Conservation (phyloP, 2,888 invertebrate genomes). For the Acanthacorydalis orientalis region DNA sequence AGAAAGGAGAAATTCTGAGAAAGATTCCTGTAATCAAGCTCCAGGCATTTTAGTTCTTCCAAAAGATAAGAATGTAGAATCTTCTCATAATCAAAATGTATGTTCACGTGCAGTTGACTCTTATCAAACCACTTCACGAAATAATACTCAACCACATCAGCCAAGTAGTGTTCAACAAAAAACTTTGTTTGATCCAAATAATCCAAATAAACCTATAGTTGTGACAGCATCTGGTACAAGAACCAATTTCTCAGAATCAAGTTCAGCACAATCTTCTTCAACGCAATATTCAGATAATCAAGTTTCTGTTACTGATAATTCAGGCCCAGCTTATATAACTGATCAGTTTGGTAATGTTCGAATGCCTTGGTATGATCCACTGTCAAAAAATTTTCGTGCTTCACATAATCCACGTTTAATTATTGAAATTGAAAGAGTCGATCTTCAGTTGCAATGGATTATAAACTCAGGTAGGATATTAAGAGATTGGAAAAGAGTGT, state of each 20-base stretch:
- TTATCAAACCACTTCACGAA: constrained; percentile 5
- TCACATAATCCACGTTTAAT: constrained; percentile 23
- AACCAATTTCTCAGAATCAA: constrained; percentile 14
- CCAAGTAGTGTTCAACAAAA: constrained; percentile 19
- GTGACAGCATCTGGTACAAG: constrained; percentile 35
- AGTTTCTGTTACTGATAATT: background rate
- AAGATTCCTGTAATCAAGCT: constrained; percentile 4
- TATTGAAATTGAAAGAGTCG: constrained; percentile 48
- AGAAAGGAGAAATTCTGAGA: constrained; percentile 14
- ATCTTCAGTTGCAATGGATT: constrained; percentile 47
- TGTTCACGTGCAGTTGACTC: background rate
- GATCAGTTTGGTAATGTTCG: constrained; percentile 33
- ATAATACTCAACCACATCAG: constrained; percentile 9
- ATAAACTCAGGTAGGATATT: constrained; percentile 40
- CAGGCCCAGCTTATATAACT: constrained; percentile 17
- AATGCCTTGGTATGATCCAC: constrained; percentile 39
- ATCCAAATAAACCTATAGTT: constrained; percentile 55
- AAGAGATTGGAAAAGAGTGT: constrained; percentile 47
- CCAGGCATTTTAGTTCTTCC: constrained; percentile 22
- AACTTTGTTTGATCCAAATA: constrained; percentile 43
- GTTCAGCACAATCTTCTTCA: constrained; percentile 9
- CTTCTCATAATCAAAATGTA: constrained; percentile 1
- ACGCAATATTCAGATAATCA: constrained; percentile 13
- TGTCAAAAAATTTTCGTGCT: background rate
- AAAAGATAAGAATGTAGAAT: constrained; percentile 6